Evolutionary conservation across 2,888 invertebrate genomes (phyloP).

Genomic region (Mallateleia sp.): DNA sequence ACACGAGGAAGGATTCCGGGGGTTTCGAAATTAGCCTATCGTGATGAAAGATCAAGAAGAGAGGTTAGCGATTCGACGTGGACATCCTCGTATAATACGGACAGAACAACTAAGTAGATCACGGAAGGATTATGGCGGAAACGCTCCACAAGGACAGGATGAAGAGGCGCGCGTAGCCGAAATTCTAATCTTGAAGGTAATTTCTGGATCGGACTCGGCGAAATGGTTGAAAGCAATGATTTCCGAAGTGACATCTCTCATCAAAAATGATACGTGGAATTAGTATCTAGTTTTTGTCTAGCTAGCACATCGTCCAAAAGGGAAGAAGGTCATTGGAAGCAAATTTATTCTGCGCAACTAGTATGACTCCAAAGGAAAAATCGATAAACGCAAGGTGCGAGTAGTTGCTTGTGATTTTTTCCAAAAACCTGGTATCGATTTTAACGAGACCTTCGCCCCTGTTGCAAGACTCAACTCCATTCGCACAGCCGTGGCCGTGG

Average conservation of each 20-base stretch:
- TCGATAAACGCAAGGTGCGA: slow-evolving; percentile 37
- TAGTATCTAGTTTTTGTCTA: no score
- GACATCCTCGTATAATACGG: slow-evolving; percentile 15
- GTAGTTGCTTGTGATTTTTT: slow-evolving; percentile 52
- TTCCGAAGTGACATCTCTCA: slow-evolving; percentile 25
- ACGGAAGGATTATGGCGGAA: not conserved
- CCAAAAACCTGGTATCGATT: slow-evolving; percentile 42
- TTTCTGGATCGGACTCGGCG: not conserved
- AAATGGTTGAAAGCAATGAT: slow-evolving; percentile 6
- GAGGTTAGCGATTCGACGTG: slow-evolving; percentile 45
- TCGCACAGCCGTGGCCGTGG: slow-evolving; percentile 58
- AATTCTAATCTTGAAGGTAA: not conserved
- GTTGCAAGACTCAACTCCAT: slow-evolving; percentile 40
- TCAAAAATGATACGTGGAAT: slow-evolving; percentile 46
- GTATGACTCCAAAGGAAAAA: slow-evolving; percentile 29
- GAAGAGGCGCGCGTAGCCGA: not conserved
- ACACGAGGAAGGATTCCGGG: no score
- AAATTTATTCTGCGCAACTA: slow-evolving; percentile 38
- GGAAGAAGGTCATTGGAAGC: slow-evolving; percentile 51
- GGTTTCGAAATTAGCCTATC: no score
- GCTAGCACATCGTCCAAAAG: slow-evolving; percentile 34
- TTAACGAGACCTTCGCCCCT: slow-evolving; percentile 29
- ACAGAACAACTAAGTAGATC: slow-evolving; percentile 47
- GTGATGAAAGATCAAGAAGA: no score
- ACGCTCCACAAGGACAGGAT: not conserved